Base-by-base conservation (phyloP, 2,113 vertebrate species). In the Phalacrocorax pelagicus region DNA sequence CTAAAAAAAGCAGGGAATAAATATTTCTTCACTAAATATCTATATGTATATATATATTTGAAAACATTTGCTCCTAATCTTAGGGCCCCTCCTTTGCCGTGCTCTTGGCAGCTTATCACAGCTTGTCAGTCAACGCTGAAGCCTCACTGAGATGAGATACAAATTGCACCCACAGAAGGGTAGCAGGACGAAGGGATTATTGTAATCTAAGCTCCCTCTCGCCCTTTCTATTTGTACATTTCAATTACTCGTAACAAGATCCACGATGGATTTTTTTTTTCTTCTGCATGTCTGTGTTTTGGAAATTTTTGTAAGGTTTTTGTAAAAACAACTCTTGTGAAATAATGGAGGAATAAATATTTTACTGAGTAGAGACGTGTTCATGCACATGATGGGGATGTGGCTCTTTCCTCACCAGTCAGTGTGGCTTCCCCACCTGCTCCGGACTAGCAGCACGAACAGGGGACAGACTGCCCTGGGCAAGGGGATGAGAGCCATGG, bases 311-410 rank as follows among this genome's bases (percentile, higher is more conserved):
- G 81, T 97, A 94, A 94, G 91, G 81, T 80, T 94, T 92, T 94
- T 94, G 94, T 96, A 87, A 95, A 92, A 96, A 94, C 88, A 95
- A 93, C 93, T 96, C 83, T 97, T 97, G 96, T 95, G 96, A 97
- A 97, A 96, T 94, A 95, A 95, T 81, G 86, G 72, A 95, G 95
- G 93, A 95, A 95, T 96, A 96, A 97, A 96, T 97, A 97, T 96
- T 97, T 96, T 96, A 95, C 92, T 94, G 96, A 94, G 87, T 96
- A 96, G 51, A 63, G 52, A 34, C 0, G 30, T 54, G 92, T 88
- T 78, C 0, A 23, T 1, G 34, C 52, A 26, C 3, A 22, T 12
- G 26, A 80, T 3, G 6, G 66, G 78, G 59, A 93, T 0, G 4
- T 24, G 85, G 72, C 46, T 70, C 26, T 61, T 70, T 44, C 38